Conservation (phyloP, 2,797 vertebrate species). For the Corythornis leucogaster region DNA sequence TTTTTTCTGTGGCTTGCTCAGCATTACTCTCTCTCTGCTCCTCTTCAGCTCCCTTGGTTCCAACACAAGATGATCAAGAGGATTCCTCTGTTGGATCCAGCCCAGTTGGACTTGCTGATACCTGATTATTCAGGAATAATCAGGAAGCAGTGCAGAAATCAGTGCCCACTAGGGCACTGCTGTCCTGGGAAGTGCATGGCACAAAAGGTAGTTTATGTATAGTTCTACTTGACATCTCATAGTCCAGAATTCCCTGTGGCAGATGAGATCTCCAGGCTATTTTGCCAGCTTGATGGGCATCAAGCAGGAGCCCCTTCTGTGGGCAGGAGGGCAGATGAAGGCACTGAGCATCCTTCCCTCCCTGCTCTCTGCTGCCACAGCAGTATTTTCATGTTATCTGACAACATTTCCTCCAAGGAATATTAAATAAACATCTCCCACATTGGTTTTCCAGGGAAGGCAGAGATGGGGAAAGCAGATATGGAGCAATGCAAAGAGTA, state of each 20-base stretch:
- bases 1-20: not conserved
- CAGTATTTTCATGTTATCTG: rapidly evolving
- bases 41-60: not conserved
- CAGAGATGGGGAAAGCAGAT: not conserved
- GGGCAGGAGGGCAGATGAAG: not conserved
- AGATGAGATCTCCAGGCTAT: not conserved
- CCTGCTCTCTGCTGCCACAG: not conserved
- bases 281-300: not conserved
- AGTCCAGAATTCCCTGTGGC: not conserved
- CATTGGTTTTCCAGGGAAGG: rapidly evolving
- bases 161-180: rapidly evolving
- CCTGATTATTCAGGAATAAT: not conserved
- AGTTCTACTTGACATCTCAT: not conserved
- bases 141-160: not conserved
- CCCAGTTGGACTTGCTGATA: not conserved
- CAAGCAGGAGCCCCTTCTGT: rapidly evolving
- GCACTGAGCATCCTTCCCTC: not conserved
- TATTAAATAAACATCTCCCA: not conserved
- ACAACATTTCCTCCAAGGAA: not conserved
- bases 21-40: not conserved
- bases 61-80: not conserved
- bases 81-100: not conserved
- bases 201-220: not conserved
- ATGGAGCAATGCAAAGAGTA: rapidly evolving
- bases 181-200: not conserved